phyloP scores from a whole-genome alignment of 2,888 invertebrate species.

The Volucella bombylans region DNA sequence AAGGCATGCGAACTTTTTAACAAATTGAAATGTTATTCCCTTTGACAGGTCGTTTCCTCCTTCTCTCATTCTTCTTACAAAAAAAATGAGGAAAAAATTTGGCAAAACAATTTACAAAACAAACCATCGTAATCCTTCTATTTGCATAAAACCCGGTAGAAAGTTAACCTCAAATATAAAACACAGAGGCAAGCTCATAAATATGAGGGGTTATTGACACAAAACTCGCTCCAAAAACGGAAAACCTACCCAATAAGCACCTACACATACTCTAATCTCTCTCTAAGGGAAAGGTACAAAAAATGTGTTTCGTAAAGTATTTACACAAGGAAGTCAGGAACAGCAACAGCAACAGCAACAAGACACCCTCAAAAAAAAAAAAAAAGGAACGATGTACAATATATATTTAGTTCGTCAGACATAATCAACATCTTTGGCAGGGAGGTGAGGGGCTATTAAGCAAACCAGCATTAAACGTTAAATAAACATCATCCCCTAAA shows the following conservation, averaged over 20 bases:
- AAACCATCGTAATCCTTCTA: conserved; percentile 24
- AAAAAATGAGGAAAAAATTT: neutral
- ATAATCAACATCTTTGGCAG: conserved; percentile 12
- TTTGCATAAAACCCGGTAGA: conserved; percentile 32
- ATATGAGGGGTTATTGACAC: conserved; percentile 43
- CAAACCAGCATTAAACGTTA: conserved; percentile 20
- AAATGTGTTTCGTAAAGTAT: conserved; percentile 19
- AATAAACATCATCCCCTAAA: conserved; percentile 10
- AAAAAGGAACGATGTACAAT: neutral
- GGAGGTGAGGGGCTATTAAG: neutral
- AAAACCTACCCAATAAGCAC: too few relatives aligned
- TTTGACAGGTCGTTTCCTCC: neutral
- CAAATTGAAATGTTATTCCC: conserved; percentile 20
- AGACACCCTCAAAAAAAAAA: neutral
- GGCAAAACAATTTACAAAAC: conserved; percentile 34
- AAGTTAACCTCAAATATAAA: conserved; percentile 45
- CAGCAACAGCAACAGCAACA: too few relatives aligned
- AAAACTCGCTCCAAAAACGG: conserved; percentile 10
- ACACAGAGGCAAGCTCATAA: conserved; percentile 20
- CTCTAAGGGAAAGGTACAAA: neutral
- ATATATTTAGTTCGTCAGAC: conserved; percentile 6
- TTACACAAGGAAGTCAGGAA: conserved; percentile 18
- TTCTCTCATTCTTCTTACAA: too few relatives aligned
- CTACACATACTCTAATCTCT: neutral
- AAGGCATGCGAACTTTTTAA: neutral